Evolutionary conservation across 1,140 invertebrate genomes (phyloP).

Genomic region (Nebria ingens): DNA sequence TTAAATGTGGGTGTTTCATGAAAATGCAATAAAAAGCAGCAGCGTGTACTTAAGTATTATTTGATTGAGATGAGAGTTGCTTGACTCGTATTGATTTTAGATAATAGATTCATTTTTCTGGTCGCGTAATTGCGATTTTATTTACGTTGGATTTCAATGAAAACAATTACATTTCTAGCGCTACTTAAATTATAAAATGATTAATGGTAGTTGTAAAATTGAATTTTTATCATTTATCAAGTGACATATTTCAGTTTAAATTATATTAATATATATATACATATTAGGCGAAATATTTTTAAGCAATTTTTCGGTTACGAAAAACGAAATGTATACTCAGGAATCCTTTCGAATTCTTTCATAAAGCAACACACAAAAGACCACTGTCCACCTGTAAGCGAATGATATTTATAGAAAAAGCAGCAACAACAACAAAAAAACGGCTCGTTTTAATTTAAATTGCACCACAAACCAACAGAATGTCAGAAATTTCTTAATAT

Average conservation of each 20-base stretch:
- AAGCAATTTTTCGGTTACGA: too few relatives aligned
- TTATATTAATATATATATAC: too few relatives aligned
- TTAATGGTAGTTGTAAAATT: too few relatives aligned
- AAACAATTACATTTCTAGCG: too few relatives aligned
- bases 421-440: not conserved
- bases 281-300: too few relatives aligned
- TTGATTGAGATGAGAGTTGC: not conserved
- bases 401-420: not conserved
- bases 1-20: not conserved
- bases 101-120: constrained; percentile 1
- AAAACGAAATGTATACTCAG: too few relatives aligned
- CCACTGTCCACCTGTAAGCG: not conserved
- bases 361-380: not conserved
- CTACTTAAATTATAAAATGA: too few relatives aligned
- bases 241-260: too few relatives aligned
- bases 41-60: not conserved
- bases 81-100: not conserved
- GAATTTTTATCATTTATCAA: too few relatives aligned
- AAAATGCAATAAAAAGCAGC: constrained; percentile 1
- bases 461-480: not conserved
- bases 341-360: too few relatives aligned
- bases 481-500: constrained; percentile 4
- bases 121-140: too few relatives aligned
- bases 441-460: constrained; percentile 1
- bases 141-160: too few relatives aligned